Evolutionary conservation across 2,797 vertebrate species (phyloP).

Genomic region (Chrysocyon brachyurus): DNA sequence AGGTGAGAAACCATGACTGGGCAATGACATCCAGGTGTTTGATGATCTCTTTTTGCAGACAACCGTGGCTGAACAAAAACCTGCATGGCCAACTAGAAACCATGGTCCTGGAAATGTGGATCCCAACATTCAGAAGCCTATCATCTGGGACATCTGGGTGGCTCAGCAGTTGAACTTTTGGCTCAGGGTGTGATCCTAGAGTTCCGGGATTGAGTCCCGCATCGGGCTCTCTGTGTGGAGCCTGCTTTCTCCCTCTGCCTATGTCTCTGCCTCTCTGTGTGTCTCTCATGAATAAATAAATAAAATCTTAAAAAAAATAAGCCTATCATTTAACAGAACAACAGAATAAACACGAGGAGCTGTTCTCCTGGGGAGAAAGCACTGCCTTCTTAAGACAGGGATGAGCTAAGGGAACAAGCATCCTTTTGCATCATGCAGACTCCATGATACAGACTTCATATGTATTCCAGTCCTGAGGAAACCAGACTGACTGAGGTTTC

Average conservation of each 20-base stretch:
- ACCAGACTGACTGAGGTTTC: not conserved
- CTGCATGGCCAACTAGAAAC: not conserved
- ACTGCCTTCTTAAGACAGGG: not conserved
- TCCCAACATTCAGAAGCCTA: not conserved
- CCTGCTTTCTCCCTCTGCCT: too few species aligned
- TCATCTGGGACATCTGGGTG: not conserved
- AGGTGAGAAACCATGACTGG: constrained; percentile 52
- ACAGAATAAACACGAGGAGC: not conserved
- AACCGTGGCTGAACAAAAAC: not conserved
- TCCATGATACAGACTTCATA: not conserved
- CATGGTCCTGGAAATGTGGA: not conserved
- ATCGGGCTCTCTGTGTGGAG: too few species aligned
- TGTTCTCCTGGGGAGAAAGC: not conserved
- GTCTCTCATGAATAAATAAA: too few species aligned
- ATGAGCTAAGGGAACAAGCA: accelerated
- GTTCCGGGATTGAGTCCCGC: too few species aligned
- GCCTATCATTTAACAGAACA: not conserved
- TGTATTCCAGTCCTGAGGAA: not conserved
- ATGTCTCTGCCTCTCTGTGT: too few species aligned
- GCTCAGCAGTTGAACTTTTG: too few species aligned
- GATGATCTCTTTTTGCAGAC: not conserved
- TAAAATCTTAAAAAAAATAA: not conserved
- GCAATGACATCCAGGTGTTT: not conserved
- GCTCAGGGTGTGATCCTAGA: too few species aligned
- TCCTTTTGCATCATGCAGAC: not conserved